A percentile compares a stretch with the other conserved stretches of the same genome.
These are phyloP conservation scores for Nibea coibor DNA, from an alignment of 2,113 vertebrate genomes.

Conservation along the genomic window DNA sequence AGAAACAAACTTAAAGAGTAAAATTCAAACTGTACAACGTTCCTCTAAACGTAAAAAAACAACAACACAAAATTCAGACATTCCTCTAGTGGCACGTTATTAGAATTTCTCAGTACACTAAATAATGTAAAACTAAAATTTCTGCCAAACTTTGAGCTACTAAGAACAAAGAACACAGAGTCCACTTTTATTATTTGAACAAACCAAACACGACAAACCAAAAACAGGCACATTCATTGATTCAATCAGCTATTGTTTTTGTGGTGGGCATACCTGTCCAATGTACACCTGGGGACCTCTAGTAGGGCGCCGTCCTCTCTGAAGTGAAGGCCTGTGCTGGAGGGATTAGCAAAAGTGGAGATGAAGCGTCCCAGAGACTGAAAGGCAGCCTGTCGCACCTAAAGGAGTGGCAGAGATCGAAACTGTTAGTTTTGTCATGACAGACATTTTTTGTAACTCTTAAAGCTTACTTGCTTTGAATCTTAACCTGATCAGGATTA, in stretches of 20 bases:
- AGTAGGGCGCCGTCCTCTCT: conserved; percentile 86
- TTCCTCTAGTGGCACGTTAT: neutral
- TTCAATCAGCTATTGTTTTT: neutral
- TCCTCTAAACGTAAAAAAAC: neutral
- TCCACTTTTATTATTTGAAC: neutral
- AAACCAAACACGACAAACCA: neutral
- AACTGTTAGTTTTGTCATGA: neutral
- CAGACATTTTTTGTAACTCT: neutral
- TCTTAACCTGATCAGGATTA: neutral
- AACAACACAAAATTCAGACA: conserved; percentile 9
- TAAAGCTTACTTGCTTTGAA: neutral
- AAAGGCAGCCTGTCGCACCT: conserved; percentile 94
- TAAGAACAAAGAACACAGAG: neutral
- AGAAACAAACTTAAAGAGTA: neutral
- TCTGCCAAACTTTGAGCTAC: neutral
- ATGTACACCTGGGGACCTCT: conserved; percentile 74
- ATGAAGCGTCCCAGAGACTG: conserved; percentile 93
- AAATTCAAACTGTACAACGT: neutral
- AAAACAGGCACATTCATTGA: neutral
- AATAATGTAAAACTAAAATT: neutral
- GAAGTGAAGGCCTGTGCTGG: conserved; percentile 88
- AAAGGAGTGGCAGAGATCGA: neutral
- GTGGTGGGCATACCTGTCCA: conserved; percentile 68
- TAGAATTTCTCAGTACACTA: neutral
- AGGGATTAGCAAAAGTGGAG: conserved; percentile 92